Evolutionary conservation across 2,113 vertebrate genomes (phyloP), one percentile per base, ranked within the genome.

Genomic region (Thomomys bottae): DNA sequence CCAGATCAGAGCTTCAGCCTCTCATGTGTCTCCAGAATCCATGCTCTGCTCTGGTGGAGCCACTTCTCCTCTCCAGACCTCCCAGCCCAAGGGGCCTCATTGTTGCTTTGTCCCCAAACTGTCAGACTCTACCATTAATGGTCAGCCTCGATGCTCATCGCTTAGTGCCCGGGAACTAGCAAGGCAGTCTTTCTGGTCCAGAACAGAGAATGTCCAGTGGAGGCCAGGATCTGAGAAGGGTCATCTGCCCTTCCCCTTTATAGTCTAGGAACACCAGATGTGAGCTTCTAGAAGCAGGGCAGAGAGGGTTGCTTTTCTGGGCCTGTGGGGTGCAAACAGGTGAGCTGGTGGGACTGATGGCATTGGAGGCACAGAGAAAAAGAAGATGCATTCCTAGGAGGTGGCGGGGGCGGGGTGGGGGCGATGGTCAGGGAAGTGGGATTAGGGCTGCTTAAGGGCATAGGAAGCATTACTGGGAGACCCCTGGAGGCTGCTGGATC

Each of bases 341-440:
- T 36, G 68, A 0, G 6, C 38, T 8, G 34, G 10, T 26, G 24
- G 2, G 6, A 2, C 6, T 38, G 24, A 38, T 1, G 0, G 42
- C 28, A 40, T 24, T 68, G 20, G 6, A 42, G 11, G 61, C 70
- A 11, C 40, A 21, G 5, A 64, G 49, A 34, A 32, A 36, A 82
- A 11, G 49, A 38, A 8, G 61, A 26, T 2, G 12, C 5, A 6
- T 23, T 68, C 83, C 63, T 42, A 26, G 59, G 45, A 2, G 21
- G 23, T 28, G 59, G 18, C 63, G 28, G 14, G 45, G 64, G 45
- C 7, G 49, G 28, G 14, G 45, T 57, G 45, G 10, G 49, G 40
- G 7, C 10, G 1, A 26, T 30, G 26, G 34, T 71, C 36, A 38
- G 57, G 73, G 23, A 45, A 36, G 70, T 10, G 17, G 23, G 2